Base-by-base conservation (phyloP, 2,888 invertebrate genomes). In the Cheilosia urbana region DNA sequence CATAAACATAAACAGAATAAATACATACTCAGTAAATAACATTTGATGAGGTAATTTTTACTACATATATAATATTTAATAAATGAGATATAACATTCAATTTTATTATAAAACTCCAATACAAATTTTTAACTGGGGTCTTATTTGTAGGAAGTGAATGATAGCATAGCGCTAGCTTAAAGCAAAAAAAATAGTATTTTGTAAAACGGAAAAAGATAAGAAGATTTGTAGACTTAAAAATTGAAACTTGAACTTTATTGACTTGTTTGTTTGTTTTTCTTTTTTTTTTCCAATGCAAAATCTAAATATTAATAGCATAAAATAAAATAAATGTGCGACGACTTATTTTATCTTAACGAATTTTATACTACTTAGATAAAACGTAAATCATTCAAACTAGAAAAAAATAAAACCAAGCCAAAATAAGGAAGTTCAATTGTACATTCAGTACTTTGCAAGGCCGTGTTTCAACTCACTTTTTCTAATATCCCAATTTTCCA, bases 351-450 rank as follows among this genome's bases (percentile, higher is more conserved):
- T 75, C 63, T 81, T 82, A 66, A 78, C 73, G 78, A 83, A 78
- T 83, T 83, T 83, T 83, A 69, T 83, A 83, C 83, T 83, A 78
- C 62, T 77, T 83, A 83, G 78, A 69, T 49, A 72, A 77, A 83
- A 19, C 72, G 17, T 83, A 78, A 58, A 60, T 30, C n/a, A 80
- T 45, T 24, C 34, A 69, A 63, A 58, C 45, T n/a, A 7, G 45
- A 65, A 27, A 19, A 66, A 66, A 47, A 55, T 47, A 24, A 15
- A 66, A 47, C 6, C 6, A 7, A 53, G 60, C n/a, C 73, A 68
- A 65, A 37, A 34, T 30, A 49, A 69, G 49, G 21, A 68, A 47
- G 17, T 73, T 57, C 49, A 63, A 40, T 63, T 75, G 80, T 65
- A 69, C 65, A 76, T 68, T 30, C 60, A 71, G 37, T 37, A 13